Conservation (phyloP, 1,140 invertebrate genomes). For the Scaptomyza pallida region DNA sequence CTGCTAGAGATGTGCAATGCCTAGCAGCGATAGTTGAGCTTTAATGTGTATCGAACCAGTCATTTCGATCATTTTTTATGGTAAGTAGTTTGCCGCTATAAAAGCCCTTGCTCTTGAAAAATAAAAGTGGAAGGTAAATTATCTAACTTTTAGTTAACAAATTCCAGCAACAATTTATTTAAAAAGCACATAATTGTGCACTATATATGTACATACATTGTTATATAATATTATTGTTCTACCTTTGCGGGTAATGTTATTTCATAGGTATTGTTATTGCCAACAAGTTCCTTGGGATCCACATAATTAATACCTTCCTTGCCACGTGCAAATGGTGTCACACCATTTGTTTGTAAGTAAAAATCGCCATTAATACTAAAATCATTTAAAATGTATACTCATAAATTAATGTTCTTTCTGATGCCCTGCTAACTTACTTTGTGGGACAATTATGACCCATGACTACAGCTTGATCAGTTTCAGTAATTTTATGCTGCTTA, state of each 20-base stretch:
- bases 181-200: background rate
- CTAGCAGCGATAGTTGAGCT: too few relatives aligned
- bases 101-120: too few relatives aligned
- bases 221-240: slow-evolving; percentile 19
- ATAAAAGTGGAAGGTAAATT: background rate
- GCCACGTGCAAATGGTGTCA: slow-evolving; percentile 81
- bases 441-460: slow-evolving; percentile 82
- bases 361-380: slow-evolving; percentile 81
- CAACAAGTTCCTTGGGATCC: slow-evolving; percentile 71
- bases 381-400: slow-evolving; percentile 10
- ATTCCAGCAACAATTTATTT: slow-evolving; percentile 22
- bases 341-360: slow-evolving; percentile 84
- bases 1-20: too few relatives aligned
- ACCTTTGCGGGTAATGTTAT: slow-evolving; percentile 21
- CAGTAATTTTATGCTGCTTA: slow-evolving; percentile 65
- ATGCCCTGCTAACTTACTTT: slow-evolving; percentile 43
- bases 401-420: background rate
- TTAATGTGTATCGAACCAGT: too few relatives aligned
- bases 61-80: too few relatives aligned
- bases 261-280: slow-evolving; percentile 55
- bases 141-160: slow-evolving; percentile 10
- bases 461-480: slow-evolving; percentile 45
- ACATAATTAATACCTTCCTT: slow-evolving; percentile 70
- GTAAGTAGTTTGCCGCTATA: too few relatives aligned
- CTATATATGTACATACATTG: background rate